Percentiles rank a stretch among this genome's conserved stretches.
phyloP scores from a whole-genome alignment of 2,113 vertebrate genomes.

The Fulmarus glacialis region DNA sequence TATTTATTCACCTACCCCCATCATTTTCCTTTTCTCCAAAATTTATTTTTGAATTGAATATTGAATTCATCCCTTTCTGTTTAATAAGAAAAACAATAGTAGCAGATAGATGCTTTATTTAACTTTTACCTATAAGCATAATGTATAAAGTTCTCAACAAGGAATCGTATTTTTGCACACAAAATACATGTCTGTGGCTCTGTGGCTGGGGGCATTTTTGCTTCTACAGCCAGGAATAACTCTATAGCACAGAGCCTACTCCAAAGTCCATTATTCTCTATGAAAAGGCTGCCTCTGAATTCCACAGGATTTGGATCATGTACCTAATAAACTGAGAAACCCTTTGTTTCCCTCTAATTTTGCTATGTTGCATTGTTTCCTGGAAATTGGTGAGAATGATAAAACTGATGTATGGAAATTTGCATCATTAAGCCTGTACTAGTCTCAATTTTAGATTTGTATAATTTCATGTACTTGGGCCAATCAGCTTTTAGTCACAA shows the following conservation, averaged over 20 bases:
- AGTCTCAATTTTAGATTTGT: neutral
- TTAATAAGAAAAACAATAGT: constrained; percentile 38
- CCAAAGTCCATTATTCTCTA: neutral
- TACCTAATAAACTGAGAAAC: neutral
- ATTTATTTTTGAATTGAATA: constrained; percentile 40
- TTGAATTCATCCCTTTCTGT: constrained; percentile 28
- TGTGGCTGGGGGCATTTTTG: neutral
- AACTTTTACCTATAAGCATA: constrained; percentile 7
- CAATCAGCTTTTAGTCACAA: neutral
- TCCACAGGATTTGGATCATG: constrained; percentile 10
- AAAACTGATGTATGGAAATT: neutral
- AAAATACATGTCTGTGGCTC: constrained; percentile 5
- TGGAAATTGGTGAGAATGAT: neutral
- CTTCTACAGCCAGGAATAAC: constrained; percentile 35
- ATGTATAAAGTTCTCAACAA: neutral
- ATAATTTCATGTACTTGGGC: neutral
- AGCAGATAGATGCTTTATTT: constrained; percentile 35
- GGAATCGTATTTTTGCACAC: constrained; percentile 14
- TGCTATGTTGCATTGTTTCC: neutral
- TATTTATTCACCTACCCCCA: constrained; percentile 16
- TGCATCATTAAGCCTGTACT: neutral
- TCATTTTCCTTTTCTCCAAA: neutral
- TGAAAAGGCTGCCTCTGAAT: neutral
- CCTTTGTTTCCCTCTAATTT: neutral
- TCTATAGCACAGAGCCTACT: neutral